A percentile compares a stretch with the other conserved stretches of the same genome.
Conservation (phyloP, 2,797 vertebrate genomes). For the Alca torda region DNA sequence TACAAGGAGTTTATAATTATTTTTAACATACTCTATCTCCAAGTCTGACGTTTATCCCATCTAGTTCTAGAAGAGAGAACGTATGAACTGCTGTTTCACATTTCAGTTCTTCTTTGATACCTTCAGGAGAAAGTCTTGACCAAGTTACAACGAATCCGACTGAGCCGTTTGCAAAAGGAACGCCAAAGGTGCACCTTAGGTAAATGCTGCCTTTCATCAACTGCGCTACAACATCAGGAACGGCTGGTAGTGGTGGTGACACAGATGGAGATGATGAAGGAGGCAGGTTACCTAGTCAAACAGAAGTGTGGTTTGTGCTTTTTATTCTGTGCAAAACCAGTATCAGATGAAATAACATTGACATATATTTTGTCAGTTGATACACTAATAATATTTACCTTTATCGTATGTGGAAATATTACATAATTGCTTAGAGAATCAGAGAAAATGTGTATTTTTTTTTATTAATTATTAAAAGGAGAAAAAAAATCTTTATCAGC, state of each 20-base stretch:
- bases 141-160: constrained; percentile 85
- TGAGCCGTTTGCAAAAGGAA: constrained; percentile 74
- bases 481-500: neutral
- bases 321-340: neutral
- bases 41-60: constrained; percentile 88
- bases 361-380: neutral
- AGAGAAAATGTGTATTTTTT: neutral
- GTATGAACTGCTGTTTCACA: constrained; percentile 83
- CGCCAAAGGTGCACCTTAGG: constrained; percentile 84
- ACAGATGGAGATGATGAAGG: constrained; percentile 26
- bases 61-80: constrained; percentile 85
- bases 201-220: constrained; percentile 72
- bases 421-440: neutral
- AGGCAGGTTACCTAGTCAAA: constrained; percentile 50
- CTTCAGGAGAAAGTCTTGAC: constrained; percentile 84
- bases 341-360: neutral
- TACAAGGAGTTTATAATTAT: neutral
- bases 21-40: constrained; percentile 85
- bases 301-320: neutral
- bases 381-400: neutral
- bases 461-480: neutral
- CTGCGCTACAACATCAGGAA: constrained; percentile 78
- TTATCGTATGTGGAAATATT: neutral
- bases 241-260: constrained; percentile 70
- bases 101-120: constrained; percentile 85